A percentile compares a stretch with the other conserved stretches of the same genome.
phyloP scores from a whole-genome alignment of 2,888 invertebrate genomes.

The Dermolepida albohirtum region DNA sequence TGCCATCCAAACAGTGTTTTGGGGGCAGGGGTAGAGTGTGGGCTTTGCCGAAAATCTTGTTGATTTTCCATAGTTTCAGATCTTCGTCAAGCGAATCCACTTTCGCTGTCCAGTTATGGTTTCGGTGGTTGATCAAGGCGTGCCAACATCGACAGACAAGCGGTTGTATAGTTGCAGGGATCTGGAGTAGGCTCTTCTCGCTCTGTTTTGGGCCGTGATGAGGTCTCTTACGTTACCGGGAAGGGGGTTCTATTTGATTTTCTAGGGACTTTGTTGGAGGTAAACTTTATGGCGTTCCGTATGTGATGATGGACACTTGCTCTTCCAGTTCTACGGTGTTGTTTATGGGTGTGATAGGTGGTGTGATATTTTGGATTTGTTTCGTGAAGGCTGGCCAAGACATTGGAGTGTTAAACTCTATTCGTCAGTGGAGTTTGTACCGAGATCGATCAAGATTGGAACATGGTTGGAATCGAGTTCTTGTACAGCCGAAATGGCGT shows the following conservation, averaged over 20 bases:
- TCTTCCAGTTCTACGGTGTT: not conserved
- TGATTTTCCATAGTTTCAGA: too few relatives aligned
- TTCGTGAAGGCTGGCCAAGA: not conserved
- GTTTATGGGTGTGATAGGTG: not conserved
- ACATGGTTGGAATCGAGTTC: too few relatives aligned
- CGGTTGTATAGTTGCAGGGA: too few relatives aligned
- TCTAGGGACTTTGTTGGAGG: not conserved
- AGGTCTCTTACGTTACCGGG: not conserved
- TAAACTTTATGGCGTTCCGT: too few relatives aligned
- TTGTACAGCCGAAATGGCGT: not conserved
- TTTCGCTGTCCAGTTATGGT: too few relatives aligned
- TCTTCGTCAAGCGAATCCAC: too few relatives aligned
- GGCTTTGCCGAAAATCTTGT: too few relatives aligned
- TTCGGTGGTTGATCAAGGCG: too few relatives aligned
- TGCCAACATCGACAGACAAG: too few relatives aligned
- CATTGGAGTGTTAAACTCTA: slow-evolving; percentile 6
- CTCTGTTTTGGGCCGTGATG: slow-evolving; percentile 3
- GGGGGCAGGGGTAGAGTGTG: too few relatives aligned
- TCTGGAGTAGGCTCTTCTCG: not conserved
- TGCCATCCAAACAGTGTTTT: too few relatives aligned
- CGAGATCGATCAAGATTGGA: slow-evolving; percentile 14
- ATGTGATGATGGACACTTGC: not conserved
- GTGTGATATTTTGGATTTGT: not conserved
- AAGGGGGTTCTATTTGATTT: too few relatives aligned
- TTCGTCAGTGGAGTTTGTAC: slow-evolving; percentile 38